These are phyloP conservation scores for Pectinophora gossypiella DNA, from an alignment of 1,140 invertebrate species.

Conservation along the genomic window DNA sequence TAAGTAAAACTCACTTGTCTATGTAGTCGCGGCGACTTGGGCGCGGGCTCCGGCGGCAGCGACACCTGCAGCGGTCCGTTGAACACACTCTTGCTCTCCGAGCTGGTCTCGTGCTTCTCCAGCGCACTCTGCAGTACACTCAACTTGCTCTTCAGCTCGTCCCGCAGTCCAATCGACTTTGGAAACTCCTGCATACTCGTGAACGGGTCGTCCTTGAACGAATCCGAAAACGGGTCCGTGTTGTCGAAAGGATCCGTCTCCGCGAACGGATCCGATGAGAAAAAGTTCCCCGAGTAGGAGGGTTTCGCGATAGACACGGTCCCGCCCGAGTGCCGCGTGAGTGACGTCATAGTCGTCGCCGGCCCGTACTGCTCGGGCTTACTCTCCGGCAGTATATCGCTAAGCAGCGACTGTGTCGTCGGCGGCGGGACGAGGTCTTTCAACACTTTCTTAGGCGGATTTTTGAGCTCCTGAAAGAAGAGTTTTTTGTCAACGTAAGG, in stretches of 20 bases:
- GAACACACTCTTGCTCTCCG: slow-evolving; percentile 49
- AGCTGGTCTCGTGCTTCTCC: slow-evolving; percentile 25
- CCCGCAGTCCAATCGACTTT: slow-evolving; percentile 39
- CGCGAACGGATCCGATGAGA: slow-evolving; percentile 80
- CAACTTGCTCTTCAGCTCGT: slow-evolving; percentile 39
- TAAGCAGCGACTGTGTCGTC: slow-evolving; percentile 46
- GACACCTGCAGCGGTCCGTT: slow-evolving; percentile 81
- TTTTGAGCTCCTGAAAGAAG: slow-evolving; percentile 95
- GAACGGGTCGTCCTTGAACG: slow-evolving; percentile 79
- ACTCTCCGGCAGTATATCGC: slow-evolving; percentile 42
- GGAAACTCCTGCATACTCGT: slow-evolving; percentile 62
- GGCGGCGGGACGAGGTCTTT: slow-evolving; percentile 84
- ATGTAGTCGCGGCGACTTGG: slow-evolving; percentile 60
- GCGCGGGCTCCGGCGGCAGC: slow-evolving; percentile 78
- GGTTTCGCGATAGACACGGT: slow-evolving; percentile 63
- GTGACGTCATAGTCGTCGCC: slow-evolving; percentile 64
- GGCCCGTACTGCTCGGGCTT: slow-evolving; percentile 46
- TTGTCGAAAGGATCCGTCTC: slow-evolving; percentile 83
- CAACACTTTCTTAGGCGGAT: slow-evolving; percentile 92
- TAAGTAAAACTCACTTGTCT: slow-evolving; percentile 68
- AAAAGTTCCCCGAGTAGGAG: slow-evolving; percentile 43
- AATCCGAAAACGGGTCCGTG: slow-evolving; percentile 79
- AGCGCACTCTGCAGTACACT: slow-evolving; percentile 1
- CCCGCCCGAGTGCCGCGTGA: slow-evolving; percentile 67
- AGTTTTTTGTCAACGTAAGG: slow-evolving; percentile 96